Percentiles rank a stretch among this genome's conserved stretches.
Conservation (phyloP, 2,797 vertebrate species). For the Lemur catta region DNA sequence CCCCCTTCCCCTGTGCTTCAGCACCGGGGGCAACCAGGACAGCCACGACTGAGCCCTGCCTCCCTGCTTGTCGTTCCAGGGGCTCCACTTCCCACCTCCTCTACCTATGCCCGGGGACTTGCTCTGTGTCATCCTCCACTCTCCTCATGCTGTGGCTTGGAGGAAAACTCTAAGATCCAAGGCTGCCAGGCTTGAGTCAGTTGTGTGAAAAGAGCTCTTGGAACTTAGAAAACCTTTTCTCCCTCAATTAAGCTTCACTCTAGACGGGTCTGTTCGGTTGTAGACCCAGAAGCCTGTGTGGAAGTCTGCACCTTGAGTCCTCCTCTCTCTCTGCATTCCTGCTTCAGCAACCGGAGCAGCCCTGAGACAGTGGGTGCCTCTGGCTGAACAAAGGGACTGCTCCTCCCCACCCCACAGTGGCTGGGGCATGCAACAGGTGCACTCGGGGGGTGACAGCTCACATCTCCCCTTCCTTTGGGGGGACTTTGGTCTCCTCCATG, state of each 20-base stretch:
- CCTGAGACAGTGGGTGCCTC: neutral
- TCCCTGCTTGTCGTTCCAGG: neutral
- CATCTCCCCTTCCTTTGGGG: too few species aligned
- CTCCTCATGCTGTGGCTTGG: neutral
- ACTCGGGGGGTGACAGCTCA: neutral
- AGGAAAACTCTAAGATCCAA: neutral
- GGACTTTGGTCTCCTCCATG: neutral
- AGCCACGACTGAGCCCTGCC: fast-evolving
- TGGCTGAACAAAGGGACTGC: neutral
- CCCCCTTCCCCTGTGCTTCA: neutral
- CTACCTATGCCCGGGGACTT: neutral
- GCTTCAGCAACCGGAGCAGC: neutral
- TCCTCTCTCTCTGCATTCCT: too few species aligned
- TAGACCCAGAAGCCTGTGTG: neutral
- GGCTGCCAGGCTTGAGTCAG: neutral
- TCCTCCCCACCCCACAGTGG: fast-evolving
- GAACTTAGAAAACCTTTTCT: neutral
- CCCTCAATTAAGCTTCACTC: neutral
- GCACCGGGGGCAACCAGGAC: too few species aligned
- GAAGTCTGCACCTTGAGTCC: neutral
- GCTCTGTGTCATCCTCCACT: neutral
- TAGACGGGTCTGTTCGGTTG: neutral
- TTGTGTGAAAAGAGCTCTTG: neutral
- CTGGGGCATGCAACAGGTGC: neutral
- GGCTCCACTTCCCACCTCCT: neutral